Evolutionary conservation across 2,888 invertebrate genomes (phyloP).

Genomic region (Dexiosoma caninum): DNA sequence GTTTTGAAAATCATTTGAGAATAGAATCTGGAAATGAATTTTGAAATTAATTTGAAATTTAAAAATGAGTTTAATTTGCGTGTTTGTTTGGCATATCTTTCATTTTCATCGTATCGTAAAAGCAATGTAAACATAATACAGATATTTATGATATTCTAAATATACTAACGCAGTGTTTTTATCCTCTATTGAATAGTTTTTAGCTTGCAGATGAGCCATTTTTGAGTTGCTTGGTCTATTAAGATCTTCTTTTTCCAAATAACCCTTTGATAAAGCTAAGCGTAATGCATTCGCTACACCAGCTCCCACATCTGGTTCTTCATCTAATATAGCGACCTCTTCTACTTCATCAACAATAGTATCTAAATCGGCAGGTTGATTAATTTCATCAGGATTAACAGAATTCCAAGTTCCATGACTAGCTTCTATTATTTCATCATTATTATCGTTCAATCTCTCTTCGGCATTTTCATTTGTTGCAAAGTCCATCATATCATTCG

Average conservation of each 20-base stretch:
- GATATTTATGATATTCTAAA: neutral
- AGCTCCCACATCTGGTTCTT: slow-evolving; percentile 94
- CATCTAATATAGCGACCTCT: slow-evolving; percentile 83
- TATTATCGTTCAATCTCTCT: slow-evolving; percentile 69
- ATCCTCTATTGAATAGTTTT: slow-evolving; percentile 89
- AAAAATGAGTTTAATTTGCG: too few relatives aligned
- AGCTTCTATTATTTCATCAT: slow-evolving; percentile 77
- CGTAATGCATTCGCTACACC: slow-evolving; percentile 95
- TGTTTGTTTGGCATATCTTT: too few relatives aligned
- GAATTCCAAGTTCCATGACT: slow-evolving; percentile 90
- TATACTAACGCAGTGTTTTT: slow-evolving; percentile 82
- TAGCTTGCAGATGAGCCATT: slow-evolving; percentile 86
- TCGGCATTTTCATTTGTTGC: slow-evolving; percentile 75
- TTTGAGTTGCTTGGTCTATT: slow-evolving; percentile 85
- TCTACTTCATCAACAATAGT: slow-evolving; percentile 77
- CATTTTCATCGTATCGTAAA: too few relatives aligned
- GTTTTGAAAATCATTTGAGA: too few relatives aligned
- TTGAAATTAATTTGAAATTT: too few relatives aligned
- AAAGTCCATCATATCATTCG: slow-evolving; percentile 80
- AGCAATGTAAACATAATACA: too few relatives aligned
- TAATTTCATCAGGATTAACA: slow-evolving; percentile 82
- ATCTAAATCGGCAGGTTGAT: slow-evolving; percentile 78
- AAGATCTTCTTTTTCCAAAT: slow-evolving; percentile 88
- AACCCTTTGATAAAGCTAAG: slow-evolving; percentile 95
- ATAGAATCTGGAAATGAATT: too few relatives aligned